Evolutionary conservation across 2,113 vertebrate genomes (phyloP).

Genomic region (Aspiorhynchus laticeps): DNA sequence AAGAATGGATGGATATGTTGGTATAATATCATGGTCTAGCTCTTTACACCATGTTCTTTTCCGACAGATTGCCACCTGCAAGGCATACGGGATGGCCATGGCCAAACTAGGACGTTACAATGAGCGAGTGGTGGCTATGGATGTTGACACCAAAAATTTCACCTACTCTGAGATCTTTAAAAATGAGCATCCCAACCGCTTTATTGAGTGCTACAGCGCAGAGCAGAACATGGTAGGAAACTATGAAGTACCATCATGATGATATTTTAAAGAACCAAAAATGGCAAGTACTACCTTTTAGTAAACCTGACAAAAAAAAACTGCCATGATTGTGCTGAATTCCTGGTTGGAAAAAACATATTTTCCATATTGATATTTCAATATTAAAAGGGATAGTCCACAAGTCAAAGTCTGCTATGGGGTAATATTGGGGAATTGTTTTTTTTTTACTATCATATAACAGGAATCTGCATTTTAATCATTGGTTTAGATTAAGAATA

Average conservation of each 20-base stretch:
- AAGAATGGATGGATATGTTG: background rate
- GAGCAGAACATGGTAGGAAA: slow-evolving; percentile 93
- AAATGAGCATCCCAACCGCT: slow-evolving; percentile 91
- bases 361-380: no score
- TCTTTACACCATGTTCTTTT: background rate
- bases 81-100: slow-evolving; percentile 88
- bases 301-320: background rate
- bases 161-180: slow-evolving; percentile 93
- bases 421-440: no score
- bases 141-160: slow-evolving; percentile 94
- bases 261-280: background rate
- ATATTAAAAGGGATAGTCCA: no score
- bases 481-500: no score
- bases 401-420: no score
- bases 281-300: background rate
- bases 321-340: no score
- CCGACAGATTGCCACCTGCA: slow-evolving; percentile 86
- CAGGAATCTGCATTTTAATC: no score
- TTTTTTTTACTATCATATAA: no score
- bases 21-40: background rate
- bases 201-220: slow-evolving; percentile 93
- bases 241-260: background rate
- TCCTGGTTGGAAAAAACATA: no score
- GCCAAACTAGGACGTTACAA: slow-evolving; percentile 89
- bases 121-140: slow-evolving; percentile 87